Conservation (phyloP, 2,888 invertebrate species). For the Eristalis arbustorum region DNA sequence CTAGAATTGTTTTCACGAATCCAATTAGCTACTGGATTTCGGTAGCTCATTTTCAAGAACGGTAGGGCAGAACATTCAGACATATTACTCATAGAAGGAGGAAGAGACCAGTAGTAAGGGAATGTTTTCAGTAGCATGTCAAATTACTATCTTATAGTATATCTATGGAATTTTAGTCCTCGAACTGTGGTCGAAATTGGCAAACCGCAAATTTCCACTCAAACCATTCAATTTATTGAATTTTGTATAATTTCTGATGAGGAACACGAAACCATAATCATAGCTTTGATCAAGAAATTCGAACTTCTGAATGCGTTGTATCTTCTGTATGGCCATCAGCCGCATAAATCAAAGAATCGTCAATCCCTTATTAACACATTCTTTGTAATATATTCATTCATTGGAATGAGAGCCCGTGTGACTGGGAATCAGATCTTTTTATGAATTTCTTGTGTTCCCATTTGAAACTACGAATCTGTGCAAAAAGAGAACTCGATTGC, state of each 20-base stretch:
- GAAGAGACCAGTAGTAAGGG: not conserved
- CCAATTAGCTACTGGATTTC: conserved; percentile 69
- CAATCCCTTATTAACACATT: conserved; percentile 29
- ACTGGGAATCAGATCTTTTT: conserved; percentile 17
- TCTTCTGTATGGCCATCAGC: not conserved
- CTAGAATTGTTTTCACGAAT: conserved; percentile 7
- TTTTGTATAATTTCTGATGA: conserved; percentile 41
- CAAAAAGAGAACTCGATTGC: not conserved
- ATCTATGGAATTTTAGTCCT: conserved; percentile 50
- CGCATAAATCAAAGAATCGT: not conserved
- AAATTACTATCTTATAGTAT: conserved; percentile 56
- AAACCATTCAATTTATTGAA: conserved; percentile 19
- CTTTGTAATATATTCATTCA: conserved; percentile 3
- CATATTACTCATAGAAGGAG: conserved; percentile 38
- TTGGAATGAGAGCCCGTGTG: not conserved
- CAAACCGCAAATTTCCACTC: not conserved
- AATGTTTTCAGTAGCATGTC: conserved; percentile 54
- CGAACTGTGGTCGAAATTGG: not conserved
- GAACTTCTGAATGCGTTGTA: conserved; percentile 4
- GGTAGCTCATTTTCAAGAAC: conserved; percentile 50
- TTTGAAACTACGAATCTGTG: not conserved
- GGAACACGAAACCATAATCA: conserved; percentile 52
- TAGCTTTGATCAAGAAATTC: conserved; percentile 31
- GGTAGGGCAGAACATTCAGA: conserved; percentile 36
- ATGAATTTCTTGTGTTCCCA: not conserved